Evolutionary conservation across 2,888 invertebrate species (phyloP), one percentile per base, ranked within the genome.

Genomic region (Geophilus truncorum): DNA sequence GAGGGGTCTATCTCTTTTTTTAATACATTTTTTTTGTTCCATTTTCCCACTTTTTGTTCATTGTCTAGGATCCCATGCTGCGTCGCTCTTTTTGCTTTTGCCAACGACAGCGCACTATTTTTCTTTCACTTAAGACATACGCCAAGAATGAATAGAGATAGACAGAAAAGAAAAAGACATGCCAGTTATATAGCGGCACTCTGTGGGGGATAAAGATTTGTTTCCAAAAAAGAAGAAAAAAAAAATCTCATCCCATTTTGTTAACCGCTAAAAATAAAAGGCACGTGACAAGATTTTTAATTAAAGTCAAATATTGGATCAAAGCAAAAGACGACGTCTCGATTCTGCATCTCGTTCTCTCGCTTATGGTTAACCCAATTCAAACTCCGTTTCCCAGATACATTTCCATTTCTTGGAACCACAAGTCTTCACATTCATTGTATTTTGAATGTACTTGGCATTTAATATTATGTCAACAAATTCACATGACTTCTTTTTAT

Each of bases 281-380:
- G 25, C 70, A 70, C 70, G 70, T 70, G 70, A 70, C 70, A 70
- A 70, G 70, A 70, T 70, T 70, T 70, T 70, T 70, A 70, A 70
- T 70, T 70, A 70, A 70, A 70, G 25, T 70, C 70, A 70, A 70
- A 70, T 70, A 70, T 70, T 70, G 70, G 70, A 70, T 70, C 70
- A 70, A 70, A 70, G 70, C 15, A 70, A 70, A 70, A 70, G 28
- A 70, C 25, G 70, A 25, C 25, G 28, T 51, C n/a, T n/a, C 51
- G 21, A 51, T 51, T 51, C 51, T 51, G n/a, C 18, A n/a, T n/a
- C 51, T 18, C 51, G 18, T 51, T 51, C 28, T 70, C 70, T 23
- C 70, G 51, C 18, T 51, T 51, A 70, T 28, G 70, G 70, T 70
- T 70, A 25, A 70, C 70, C 70, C 25, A 70, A 70, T 70, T 25